These are phyloP conservation scores for Trachymyrmex cornetzi DNA, from an alignment of 1,140 invertebrate genomes.

Conservation along the genomic window DNA sequence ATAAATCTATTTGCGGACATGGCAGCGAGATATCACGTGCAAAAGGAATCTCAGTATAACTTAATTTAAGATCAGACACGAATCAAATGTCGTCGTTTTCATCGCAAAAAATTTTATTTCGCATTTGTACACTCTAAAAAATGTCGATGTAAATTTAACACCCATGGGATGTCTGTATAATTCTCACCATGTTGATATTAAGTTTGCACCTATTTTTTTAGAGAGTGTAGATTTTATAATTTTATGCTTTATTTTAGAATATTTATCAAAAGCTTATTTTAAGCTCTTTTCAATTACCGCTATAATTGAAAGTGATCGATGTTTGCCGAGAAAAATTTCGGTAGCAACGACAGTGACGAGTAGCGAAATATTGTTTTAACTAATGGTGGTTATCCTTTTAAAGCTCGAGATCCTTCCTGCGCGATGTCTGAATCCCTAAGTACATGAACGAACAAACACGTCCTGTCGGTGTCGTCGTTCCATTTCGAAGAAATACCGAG, in stretches of 20 bases:
- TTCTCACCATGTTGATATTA: too few species aligned
- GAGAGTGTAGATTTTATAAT: not conserved
- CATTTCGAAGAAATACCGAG: conserved; percentile 57
- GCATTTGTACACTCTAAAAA: too few species aligned
- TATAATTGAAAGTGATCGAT: not conserved
- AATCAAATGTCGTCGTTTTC: too few species aligned
- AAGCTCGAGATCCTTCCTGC: conserved; percentile 21
- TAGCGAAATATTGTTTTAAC: conserved; percentile 18
- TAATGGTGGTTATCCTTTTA: conserved; percentile 40
- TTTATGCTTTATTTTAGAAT: not conserved
- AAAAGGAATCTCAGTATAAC: not conserved
- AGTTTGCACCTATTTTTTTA: too few species aligned
- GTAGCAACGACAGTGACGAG: not conserved
- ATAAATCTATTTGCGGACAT: conserved; percentile 41
- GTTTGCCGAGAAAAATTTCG: not conserved
- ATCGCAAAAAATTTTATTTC: not conserved
- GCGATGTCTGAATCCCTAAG: conserved; percentile 49
- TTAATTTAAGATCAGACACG: not conserved
- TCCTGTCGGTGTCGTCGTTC: conserved; percentile 46
- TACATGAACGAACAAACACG: conserved; percentile 5
- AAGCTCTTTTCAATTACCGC: not conserved
- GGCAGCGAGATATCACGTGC: not conserved
- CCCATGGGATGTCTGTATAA: too few species aligned
- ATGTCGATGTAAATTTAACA: too few species aligned
- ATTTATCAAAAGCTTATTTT: not conserved